Conservation (phyloP, 2,888 invertebrate species). For the Gymnocheta viridis region DNA sequence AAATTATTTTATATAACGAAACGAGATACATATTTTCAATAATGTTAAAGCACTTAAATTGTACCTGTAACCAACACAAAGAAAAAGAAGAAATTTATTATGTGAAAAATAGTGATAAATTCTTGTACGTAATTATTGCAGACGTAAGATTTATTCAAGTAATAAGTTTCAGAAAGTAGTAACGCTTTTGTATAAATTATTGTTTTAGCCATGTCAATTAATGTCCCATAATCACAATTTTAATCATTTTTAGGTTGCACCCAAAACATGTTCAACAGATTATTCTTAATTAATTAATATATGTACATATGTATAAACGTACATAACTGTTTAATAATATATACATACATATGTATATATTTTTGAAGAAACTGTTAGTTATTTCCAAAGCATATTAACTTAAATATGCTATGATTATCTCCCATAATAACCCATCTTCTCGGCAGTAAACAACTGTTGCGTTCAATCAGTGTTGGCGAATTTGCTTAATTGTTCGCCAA, state of each 20-base stretch:
- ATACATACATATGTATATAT: too few relatives aligned
- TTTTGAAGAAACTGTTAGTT: too few relatives aligned
- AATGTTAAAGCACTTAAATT: background rate
- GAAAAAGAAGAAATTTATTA: background rate
- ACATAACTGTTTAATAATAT: too few relatives aligned
- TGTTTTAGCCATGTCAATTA: background rate
- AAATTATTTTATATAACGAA: conserved; percentile 25
- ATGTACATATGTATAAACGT: too few relatives aligned
- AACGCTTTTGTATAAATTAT: background rate
- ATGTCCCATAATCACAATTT: background rate
- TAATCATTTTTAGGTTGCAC: background rate
- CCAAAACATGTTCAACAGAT: background rate
- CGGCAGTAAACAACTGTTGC: conserved; percentile 54
- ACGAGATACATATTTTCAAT: background rate
- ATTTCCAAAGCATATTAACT: too few relatives aligned
- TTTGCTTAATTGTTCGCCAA: background rate
- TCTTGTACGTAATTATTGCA: background rate
- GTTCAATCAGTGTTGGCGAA: conserved; percentile 37
- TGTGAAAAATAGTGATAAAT: background rate
- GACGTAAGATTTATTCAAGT: background rate
- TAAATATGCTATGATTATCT: background rate
- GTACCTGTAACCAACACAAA: conserved; percentile 44
- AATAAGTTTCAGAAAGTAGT: background rate
- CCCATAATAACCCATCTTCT: background rate
- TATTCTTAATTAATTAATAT: background rate